Percentiles rank a stretch among this genome's conserved stretches.
Evolutionary conservation across 1,140 invertebrate species (phyloP).

Genomic region (Papilio polytes): DNA sequence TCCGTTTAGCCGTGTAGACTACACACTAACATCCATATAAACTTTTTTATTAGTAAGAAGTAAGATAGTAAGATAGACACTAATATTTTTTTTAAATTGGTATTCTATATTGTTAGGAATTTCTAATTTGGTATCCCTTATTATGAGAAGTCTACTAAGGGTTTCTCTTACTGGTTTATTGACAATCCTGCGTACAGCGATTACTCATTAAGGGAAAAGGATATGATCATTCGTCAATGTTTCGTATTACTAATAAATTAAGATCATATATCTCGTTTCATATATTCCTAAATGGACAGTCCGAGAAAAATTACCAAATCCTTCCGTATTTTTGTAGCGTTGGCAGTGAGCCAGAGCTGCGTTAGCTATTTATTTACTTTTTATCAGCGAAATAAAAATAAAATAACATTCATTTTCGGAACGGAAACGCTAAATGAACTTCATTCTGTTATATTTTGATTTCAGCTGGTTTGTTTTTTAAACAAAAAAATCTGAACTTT

Average conservation of each 20-base stretch:
- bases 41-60: too few relatives aligned
- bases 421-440: slow-evolving; percentile 33
- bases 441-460: slow-evolving; percentile 12
- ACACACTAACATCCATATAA: too few relatives aligned
- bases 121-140: too few relatives aligned
- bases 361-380: slow-evolving; percentile 31
- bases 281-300: slow-evolving; percentile 28
- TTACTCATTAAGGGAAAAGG: not conserved
- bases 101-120: too few relatives aligned
- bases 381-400: slow-evolving; percentile 19
- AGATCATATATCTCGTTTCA: slow-evolving; percentile 19
- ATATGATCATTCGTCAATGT: slow-evolving; percentile 19
- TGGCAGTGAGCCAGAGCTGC: slow-evolving; percentile 14
- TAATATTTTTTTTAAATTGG: too few relatives aligned
- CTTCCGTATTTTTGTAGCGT: slow-evolving; percentile 35
- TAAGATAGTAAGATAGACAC: too few relatives aligned
- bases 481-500: not conserved
- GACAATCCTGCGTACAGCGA: not conserved
- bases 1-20: too few relatives aligned
- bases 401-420: slow-evolving; percentile 21
- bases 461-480: not conserved
- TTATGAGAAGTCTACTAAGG: not conserved
- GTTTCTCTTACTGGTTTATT: not conserved
- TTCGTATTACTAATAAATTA: not conserved
- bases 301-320: slow-evolving; percentile 32